Conservation (phyloP, 2,113 vertebrate genomes). For the Erythrocercus mccallii region DNA sequence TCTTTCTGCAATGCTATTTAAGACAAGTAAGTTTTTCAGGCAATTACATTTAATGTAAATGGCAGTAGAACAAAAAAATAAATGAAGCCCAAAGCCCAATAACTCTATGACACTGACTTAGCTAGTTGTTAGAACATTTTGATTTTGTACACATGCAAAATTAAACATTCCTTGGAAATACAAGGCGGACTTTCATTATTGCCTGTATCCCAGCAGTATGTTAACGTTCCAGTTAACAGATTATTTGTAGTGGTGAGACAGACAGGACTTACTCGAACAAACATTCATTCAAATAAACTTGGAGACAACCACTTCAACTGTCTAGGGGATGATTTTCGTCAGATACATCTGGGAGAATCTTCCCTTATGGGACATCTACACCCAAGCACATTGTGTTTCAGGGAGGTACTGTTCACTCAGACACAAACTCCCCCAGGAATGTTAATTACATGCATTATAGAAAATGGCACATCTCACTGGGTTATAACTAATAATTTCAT, state of each 20-base stretch:
- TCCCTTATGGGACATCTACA: not conserved
- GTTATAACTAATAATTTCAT: not conserved
- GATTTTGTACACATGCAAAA: not conserved
- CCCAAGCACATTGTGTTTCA: fast-evolving
- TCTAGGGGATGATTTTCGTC: not conserved
- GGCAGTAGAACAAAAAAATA: not conserved
- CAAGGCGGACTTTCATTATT: not conserved
- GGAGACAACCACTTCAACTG: not conserved
- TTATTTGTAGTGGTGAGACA: not conserved
- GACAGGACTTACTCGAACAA: not conserved
- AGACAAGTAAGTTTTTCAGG: not conserved
- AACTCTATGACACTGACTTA: not conserved
- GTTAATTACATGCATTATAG: not conserved
- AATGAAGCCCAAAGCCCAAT: not conserved
- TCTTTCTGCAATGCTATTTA: not conserved
- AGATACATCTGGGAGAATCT: not conserved
- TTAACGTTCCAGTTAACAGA: not conserved
- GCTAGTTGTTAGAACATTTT: not conserved
- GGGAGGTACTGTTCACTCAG: not conserved
- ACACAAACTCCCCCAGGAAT: not conserved
- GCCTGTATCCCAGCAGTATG: too few relatives aligned
- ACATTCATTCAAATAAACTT: not conserved
- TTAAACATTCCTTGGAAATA: not conserved
- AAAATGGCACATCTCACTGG: not conserved
- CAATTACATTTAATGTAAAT: not conserved